A percentile compares a stretch with the other conserved stretches of the same genome.
Evolutionary conservation across 1,140 invertebrate species (phyloP).

Genomic region (Oncopeltus fasciatus): DNA sequence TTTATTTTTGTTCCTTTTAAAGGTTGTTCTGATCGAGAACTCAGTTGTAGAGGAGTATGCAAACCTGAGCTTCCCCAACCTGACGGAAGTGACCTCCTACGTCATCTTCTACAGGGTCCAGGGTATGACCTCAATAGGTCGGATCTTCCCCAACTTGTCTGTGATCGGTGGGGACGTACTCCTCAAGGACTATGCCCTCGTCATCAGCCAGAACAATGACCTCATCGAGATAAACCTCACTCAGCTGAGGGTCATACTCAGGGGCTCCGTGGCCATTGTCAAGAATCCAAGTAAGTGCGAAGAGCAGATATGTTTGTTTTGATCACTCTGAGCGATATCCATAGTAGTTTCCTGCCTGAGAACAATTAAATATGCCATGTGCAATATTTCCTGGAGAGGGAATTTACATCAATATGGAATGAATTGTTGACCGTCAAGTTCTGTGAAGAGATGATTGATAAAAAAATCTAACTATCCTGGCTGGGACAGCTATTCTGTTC

Average conservation of each 20-base stretch:
- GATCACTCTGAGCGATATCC: background rate
- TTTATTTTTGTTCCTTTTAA: background rate
- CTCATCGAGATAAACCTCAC: conserved; percentile 63
- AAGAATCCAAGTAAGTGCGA: conserved; percentile 50
- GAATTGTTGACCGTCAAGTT: too few relatives aligned
- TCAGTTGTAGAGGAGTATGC: conserved; percentile 32
- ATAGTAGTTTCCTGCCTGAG: too few relatives aligned
- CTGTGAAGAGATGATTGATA: too few relatives aligned
- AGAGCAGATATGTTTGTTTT: background rate
- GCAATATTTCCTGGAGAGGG: too few relatives aligned
- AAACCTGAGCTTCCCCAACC: conserved; percentile 47
- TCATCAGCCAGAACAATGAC: conserved; percentile 59
- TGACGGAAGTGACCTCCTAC: conserved; percentile 47
- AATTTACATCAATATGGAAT: too few relatives aligned
- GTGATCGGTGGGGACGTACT: conserved; percentile 77
- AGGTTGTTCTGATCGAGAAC: conserved; percentile 53
- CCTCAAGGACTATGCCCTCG: conserved; percentile 70
- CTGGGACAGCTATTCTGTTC: too few relatives aligned
- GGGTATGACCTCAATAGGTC: conserved; percentile 56
- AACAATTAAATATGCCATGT: too few relatives aligned
- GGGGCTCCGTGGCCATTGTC: conserved; percentile 73
- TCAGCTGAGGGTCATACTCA: conserved; percentile 60
- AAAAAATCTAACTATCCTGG: too few relatives aligned
- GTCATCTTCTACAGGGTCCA: conserved; percentile 57
- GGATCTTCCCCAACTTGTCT: conserved; percentile 83